Evolutionary conservation across 53 echinoderm and acorn worm genomes (phyloP).

Genomic region (Echinarachnius parma): DNA sequence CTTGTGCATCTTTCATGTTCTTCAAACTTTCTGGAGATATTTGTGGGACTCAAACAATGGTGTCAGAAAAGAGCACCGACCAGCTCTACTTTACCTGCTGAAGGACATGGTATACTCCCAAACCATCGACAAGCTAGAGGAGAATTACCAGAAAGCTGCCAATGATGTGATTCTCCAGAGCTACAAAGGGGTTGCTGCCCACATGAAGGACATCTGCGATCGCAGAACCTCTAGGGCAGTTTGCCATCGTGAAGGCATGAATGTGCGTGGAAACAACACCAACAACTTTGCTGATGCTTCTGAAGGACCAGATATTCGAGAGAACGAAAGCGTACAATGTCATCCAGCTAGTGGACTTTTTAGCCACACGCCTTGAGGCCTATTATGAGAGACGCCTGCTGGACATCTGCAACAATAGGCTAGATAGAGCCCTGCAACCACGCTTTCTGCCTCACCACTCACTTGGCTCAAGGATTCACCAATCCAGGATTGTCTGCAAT

Average conservation of each 20-base stretch:
- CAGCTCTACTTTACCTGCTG: conserved; percentile 57
- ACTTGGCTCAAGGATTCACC: neutral
- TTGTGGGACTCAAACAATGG: conserved; percentile 45
- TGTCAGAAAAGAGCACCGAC: conserved; percentile 23
- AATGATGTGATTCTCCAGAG: conserved; percentile 38
- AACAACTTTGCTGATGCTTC: neutral
- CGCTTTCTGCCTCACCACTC: neutral
- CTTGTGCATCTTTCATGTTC: too few species aligned
- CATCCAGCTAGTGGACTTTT: neutral
- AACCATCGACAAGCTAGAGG: too few species aligned
- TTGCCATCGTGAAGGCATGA: conserved; percentile 32
- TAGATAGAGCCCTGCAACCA: conserved; percentile 36
- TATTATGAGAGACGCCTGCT: conserved; percentile 5
- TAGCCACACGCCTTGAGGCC: neutral
- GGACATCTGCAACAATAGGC: conserved; percentile 51
- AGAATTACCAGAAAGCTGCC: conserved; percentile 15
- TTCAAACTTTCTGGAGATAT: too few species aligned
- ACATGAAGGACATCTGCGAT: conserved; percentile 45
- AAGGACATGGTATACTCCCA: too few species aligned
- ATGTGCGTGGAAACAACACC: neutral
- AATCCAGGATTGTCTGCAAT: neutral
- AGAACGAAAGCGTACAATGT: neutral
- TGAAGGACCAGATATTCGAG: neutral
- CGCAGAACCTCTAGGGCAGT: conserved; percentile 51
- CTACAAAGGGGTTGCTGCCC: conserved; percentile 35